Conservation (phyloP, 2,888 invertebrate genomes). For the Scelioninae gen. 2 region DNA sequence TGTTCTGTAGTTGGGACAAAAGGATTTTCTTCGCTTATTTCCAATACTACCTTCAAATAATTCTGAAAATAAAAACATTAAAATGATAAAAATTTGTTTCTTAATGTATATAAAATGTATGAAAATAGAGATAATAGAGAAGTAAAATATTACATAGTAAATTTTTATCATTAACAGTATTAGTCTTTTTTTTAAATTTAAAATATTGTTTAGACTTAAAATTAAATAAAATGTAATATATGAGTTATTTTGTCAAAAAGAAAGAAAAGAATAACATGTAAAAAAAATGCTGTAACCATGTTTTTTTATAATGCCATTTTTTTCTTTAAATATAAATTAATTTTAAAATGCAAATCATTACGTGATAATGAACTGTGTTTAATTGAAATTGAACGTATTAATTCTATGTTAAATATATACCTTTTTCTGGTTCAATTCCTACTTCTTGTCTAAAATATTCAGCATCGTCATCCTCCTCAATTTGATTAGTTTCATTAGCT, state of each 20-base stretch:
- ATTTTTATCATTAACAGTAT: too few species aligned
- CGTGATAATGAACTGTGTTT: neutral
- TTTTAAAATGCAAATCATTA: neutral
- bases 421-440: constrained; percentile 91
- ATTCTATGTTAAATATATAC: constrained; percentile 73
- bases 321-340: too few species aligned
- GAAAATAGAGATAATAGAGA: too few species aligned
- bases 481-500: constrained; percentile 75
- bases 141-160: too few species aligned
- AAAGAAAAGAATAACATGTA: too few species aligned
- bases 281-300: too few species aligned
- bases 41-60: constrained; percentile 7
- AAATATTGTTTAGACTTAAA: too few species aligned
- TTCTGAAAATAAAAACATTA: constrained; percentile 19
- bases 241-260: too few species aligned
- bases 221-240: too few species aligned
- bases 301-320: constrained; percentile 5
- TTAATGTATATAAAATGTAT: too few species aligned
- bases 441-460: constrained; percentile 92
- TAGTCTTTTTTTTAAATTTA: too few species aligned
- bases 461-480: constrained; percentile 83
- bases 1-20: constrained; percentile 5
- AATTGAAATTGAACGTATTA: too few species aligned
- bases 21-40: constrained; percentile 15
- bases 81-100: constrained; percentile 2